These are phyloP conservation scores for Antrozous pallidus DNA, from an alignment of 2,797 vertebrate species.

Conservation along the genomic window DNA sequence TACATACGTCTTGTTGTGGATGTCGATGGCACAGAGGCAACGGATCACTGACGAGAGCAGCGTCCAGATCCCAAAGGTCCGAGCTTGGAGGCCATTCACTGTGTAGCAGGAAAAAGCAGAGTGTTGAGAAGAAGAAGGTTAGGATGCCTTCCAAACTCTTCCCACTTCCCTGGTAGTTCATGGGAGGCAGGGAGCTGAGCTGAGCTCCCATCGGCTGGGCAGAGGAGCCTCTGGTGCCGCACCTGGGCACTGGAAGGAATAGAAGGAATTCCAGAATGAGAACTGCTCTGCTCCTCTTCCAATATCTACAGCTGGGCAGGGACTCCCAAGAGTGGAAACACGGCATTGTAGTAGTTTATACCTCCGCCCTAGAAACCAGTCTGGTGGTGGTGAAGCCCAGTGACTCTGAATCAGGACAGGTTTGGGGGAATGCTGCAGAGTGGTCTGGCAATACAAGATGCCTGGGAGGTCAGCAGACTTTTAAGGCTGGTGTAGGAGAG, in stretches of 20 bases:
- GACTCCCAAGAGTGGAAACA: neutral
- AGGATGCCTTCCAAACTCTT: neutral
- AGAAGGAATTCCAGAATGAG: neutral
- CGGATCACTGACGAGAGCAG: slow-evolving; percentile 94
- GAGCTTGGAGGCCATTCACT: slow-evolving; percentile 98
- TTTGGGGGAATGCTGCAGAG: neutral
- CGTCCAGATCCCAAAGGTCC: slow-evolving; percentile 97
- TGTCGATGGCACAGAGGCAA: slow-evolving; percentile 94
- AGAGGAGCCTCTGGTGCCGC: neutral
- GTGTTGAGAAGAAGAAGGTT: neutral
- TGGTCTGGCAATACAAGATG: neutral
- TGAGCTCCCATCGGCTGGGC: neutral
- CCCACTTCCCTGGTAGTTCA: neutral
- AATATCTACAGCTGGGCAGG: neutral
- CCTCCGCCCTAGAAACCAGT: neutral
- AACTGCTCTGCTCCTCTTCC: neutral
- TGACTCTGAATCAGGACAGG: neutral
- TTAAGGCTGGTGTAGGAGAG: neutral
- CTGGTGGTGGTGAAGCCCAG: neutral
- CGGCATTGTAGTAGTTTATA: neutral
- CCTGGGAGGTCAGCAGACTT: neutral
- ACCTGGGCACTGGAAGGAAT: neutral
- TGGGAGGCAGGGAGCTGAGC: neutral
- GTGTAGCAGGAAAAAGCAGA: slow-evolving; percentile 39
- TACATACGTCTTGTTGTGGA: slow-evolving; percentile 94